These are phyloP conservation scores for Argynnis bischoffii DNA, from an alignment of 2,888 invertebrate genomes.

Conservation along the genomic window DNA sequence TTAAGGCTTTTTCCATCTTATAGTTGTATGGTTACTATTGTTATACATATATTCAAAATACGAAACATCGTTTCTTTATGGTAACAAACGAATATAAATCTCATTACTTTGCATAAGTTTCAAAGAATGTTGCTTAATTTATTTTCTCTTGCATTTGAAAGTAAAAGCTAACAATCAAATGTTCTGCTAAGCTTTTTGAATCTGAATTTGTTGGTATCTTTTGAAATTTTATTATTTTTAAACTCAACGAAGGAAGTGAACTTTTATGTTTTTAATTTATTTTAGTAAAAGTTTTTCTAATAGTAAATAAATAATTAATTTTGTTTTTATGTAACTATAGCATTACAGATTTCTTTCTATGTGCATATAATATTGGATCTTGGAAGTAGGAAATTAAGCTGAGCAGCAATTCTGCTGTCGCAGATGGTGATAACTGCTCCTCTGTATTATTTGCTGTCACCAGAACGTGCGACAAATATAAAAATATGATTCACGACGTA, in stretches of 20 bases:
- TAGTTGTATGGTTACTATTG: constrained; percentile 34
- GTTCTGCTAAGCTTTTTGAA: constrained; percentile 33
- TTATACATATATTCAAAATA: constrained; percentile 14
- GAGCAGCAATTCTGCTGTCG: constrained; percentile 71
- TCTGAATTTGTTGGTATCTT: neutral
- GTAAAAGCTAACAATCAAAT: constrained; percentile 31
- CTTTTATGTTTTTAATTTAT: neutral
- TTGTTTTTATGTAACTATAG: too few species aligned
- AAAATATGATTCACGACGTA: constrained; percentile 73
- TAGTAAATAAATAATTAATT: too few species aligned
- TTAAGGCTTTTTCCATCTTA: constrained; percentile 2
- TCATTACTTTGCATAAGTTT: constrained; percentile 31
- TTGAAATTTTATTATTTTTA: constrained; percentile 14
- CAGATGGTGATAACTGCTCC: constrained; percentile 76
- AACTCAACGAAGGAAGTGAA: neutral
- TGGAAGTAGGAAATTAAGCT: constrained; percentile 60
- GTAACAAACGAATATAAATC: constrained; percentile 28
- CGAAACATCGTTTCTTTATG: constrained; percentile 17
- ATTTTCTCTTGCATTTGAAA: constrained; percentile 34
- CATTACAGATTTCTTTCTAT: too few species aligned
- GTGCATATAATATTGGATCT: neutral
- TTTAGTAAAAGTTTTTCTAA: neutral
- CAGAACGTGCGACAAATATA: constrained; percentile 67
- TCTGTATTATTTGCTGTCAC: constrained; percentile 51
- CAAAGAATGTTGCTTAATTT: constrained; percentile 34